Evolutionary conservation across 2,113 vertebrate genomes (phyloP).

Genomic region (Fregata magnificens): DNA sequence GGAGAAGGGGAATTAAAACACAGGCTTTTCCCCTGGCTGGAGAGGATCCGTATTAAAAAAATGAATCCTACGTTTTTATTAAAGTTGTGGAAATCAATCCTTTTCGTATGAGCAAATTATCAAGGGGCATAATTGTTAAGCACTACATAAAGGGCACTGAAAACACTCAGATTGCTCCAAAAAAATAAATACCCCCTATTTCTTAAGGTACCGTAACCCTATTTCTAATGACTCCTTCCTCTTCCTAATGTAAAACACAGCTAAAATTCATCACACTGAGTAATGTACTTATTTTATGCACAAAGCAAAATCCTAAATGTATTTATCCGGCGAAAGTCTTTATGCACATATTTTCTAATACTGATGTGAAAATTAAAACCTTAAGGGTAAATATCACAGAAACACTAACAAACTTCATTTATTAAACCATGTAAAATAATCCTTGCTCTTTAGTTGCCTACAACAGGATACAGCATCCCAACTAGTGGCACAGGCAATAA

Average conservation of each 20-base stretch:
- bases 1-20: not conserved
- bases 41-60: not conserved
- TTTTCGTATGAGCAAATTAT: not conserved
- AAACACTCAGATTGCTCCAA: not conserved
- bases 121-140: not conserved
- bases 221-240: not conserved
- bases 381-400: conserved; percentile 48
- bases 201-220: conserved; percentile 11
- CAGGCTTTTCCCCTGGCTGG: not conserved
- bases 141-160: not conserved
- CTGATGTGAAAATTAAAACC: conserved; percentile 67
- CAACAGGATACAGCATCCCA: conserved; percentile 38
- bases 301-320: conserved; percentile 61
- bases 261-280: conserved; percentile 67
- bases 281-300: conserved; percentile 72
- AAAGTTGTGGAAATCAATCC: not conserved
- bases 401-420: conserved; percentile 61
- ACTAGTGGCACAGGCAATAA: conserved; percentile 56
- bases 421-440: conserved; percentile 61
- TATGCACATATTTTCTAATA: conserved; percentile 55
- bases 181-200: not conserved
- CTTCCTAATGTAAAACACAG: not conserved
- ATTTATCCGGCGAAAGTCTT: conserved; percentile 58
- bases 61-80: not conserved
- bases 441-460: conserved; percentile 22